These are phyloP conservation scores for Protobothrops flavoviridis DNA, from an alignment of 2,113 vertebrate species.

Conservation along the genomic window DNA sequence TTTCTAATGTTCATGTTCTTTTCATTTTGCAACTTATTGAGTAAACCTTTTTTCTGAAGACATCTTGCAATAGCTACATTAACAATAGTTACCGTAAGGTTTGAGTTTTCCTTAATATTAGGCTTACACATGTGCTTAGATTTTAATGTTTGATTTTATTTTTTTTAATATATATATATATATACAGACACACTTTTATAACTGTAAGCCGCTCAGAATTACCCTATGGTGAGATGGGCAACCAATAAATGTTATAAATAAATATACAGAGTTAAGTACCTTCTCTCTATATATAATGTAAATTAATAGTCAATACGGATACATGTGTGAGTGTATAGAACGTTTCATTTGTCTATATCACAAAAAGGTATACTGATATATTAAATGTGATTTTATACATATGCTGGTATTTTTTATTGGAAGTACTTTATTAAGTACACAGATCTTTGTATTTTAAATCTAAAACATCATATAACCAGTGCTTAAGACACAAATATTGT, in stretches of 20 bases:
- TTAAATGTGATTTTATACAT: neutral
- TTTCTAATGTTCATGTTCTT: slow-evolving; percentile 1
- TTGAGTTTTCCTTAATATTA: neutral
- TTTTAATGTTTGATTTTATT: neutral
- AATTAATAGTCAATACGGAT: neutral
- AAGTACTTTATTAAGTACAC: neutral
- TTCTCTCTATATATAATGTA: neutral
- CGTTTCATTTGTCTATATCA: neutral
- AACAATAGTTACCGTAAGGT: neutral
- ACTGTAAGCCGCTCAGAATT: neutral
- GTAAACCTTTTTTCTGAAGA: neutral
- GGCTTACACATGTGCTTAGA: neutral
- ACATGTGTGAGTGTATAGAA: neutral
- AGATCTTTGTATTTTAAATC: neutral
- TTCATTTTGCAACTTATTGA: slow-evolving; percentile 4
- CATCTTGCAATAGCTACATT: neutral
- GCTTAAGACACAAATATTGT: slow-evolving; percentile 11
- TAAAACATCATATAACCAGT: neutral
- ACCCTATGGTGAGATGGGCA: neutral
- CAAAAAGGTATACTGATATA: neutral
- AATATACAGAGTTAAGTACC: neutral
- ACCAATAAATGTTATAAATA: neutral
- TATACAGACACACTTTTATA: neutral
- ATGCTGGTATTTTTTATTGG: neutral
- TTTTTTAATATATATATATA: neutral